These are phyloP conservation scores for Heterodera filipjevi DNA, from an alignment of 2,888 invertebrate species.

Conservation along the genomic window DNA sequence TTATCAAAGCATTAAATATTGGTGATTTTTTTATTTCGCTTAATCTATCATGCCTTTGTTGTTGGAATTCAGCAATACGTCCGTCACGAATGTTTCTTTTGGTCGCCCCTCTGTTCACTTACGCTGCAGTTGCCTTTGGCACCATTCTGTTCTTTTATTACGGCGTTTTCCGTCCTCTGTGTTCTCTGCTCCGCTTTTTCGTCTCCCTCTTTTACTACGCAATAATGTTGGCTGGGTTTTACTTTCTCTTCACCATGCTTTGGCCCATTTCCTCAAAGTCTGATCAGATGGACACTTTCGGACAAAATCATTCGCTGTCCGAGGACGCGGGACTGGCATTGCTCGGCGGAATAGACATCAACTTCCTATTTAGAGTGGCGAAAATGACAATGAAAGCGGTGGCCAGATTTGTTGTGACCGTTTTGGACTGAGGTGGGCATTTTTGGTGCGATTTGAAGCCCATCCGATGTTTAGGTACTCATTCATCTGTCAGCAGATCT, in stretches of 20 bases:
- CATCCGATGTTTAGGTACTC: no score
- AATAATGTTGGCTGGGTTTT: constrained; percentile 24
- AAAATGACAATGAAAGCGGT: constrained; percentile 2
- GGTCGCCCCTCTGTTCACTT: constrained; percentile 1
- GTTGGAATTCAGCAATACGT: background rate
- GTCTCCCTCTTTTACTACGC: constrained; percentile 14
- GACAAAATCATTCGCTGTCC: background rate
- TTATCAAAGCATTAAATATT: no score
- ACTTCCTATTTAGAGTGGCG: constrained; percentile 1
- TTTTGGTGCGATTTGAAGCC: no score
- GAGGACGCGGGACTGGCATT: background rate
- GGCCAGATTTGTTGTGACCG: constrained; percentile 10
- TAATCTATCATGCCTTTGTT: no score
- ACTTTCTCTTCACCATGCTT: background rate
- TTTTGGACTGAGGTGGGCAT: constrained; percentile 27
- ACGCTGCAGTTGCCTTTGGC: background rate
- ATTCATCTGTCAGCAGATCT: no score
- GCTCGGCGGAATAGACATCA: background rate
- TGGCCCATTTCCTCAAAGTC: background rate
- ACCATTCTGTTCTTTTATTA: constrained; percentile 19
- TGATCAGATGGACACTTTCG: background rate
- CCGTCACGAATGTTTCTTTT: background rate
- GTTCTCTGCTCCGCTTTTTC: constrained; percentile 14
- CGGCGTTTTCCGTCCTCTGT: constrained; percentile 20
- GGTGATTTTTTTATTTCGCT: no score